These are phyloP conservation scores for Nomada fucata DNA, from an alignment of 2,888 invertebrate genomes.

Conservation along the genomic window DNA sequence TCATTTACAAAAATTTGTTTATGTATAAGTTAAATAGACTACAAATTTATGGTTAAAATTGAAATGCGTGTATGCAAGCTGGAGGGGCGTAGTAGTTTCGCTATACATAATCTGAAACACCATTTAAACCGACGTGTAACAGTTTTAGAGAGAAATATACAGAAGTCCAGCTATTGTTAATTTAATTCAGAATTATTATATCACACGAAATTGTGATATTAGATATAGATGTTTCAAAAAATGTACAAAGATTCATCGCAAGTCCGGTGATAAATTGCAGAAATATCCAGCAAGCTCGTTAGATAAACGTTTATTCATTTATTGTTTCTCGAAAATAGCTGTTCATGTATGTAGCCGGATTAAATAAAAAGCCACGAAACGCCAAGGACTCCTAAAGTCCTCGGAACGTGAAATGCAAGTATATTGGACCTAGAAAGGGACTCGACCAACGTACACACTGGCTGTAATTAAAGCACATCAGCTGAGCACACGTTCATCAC, in stretches of 20 bases:
- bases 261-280: too few species aligned
- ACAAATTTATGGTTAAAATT: constrained; percentile 21
- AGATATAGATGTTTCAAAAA: too few species aligned
- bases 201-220: background rate
- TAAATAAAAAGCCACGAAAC: constrained; percentile 8
- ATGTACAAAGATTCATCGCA: too few species aligned
- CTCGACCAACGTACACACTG: constrained; percentile 14
- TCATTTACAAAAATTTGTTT: background rate
- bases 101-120: constrained; percentile 4
- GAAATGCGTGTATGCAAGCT: constrained; percentile 18
- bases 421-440: constrained; percentile 22
- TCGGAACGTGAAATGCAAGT: constrained; percentile 27
- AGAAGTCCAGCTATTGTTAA: background rate
- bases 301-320: background rate
- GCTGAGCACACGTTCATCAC: constrained; percentile 45
- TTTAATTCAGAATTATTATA: background rate
- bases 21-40: background rate
- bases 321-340: background rate
- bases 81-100: constrained; percentile 1
- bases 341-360: background rate
- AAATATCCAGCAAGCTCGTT: background rate
- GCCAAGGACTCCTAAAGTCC: constrained; percentile 11
- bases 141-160: background rate
- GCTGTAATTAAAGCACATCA: constrained; percentile 50
- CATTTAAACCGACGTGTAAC: constrained; percentile 2